Evolutionary conservation across 2,888 invertebrate genomes (phyloP).

Genomic region (Agrilus mali): DNA sequence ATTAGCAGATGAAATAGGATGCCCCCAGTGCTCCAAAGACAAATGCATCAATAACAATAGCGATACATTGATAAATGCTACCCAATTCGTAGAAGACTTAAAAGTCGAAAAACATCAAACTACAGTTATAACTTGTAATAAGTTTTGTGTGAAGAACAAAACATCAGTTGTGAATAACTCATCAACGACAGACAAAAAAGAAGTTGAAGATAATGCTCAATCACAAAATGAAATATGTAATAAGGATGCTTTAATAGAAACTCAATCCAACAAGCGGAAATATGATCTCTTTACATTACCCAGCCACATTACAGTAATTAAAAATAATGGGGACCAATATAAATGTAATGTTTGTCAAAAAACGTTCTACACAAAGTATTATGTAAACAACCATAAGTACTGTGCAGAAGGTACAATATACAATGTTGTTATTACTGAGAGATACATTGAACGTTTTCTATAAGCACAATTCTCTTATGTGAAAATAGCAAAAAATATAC

Average conservation of each 20-base stretch:
- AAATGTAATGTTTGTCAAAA: slow-evolving; percentile 56
- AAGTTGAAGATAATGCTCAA: slow-evolving; percentile 2
- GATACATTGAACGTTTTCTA: no score
- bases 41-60: slow-evolving; percentile 32
- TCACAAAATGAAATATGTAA: neutral
- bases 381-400: slow-evolving; percentile 51
- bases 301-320: slow-evolving; percentile 23
- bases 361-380: slow-evolving; percentile 53
- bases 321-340: slow-evolving; percentile 42
- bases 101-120: slow-evolving; percentile 20
- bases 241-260: neutral
- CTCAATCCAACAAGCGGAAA: slow-evolving; percentile 10
- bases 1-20: slow-evolving; percentile 51
- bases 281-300: slow-evolving; percentile 20
- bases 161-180: slow-evolving; percentile 1
- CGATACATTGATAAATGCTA: slow-evolving; percentile 2
- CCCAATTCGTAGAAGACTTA: slow-evolving; percentile 11
- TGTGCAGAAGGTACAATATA: slow-evolving; percentile 37
- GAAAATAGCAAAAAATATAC: no score
- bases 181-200: neutral
- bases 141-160: slow-evolving; percentile 8
- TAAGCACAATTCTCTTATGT: no score
- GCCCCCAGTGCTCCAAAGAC: slow-evolving; percentile 25
- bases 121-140: slow-evolving; percentile 26
- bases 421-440: no score